Evolutionary conservation across 1,140 invertebrate genomes (phyloP), one percentile per base, ranked within the genome.

Genomic region (Conus betulinus): DNA sequence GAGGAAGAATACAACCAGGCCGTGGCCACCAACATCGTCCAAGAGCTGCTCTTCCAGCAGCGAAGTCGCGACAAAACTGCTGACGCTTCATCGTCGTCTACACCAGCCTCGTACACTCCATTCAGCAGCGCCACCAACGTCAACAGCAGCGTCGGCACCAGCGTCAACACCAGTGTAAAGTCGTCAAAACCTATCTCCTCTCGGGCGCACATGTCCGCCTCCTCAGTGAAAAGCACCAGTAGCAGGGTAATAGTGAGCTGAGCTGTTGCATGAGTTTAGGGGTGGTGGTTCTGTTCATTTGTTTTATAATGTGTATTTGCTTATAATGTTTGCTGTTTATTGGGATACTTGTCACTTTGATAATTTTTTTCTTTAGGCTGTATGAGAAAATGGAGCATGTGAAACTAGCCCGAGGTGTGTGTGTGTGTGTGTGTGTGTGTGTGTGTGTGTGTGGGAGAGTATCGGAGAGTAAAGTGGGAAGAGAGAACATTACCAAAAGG

Each of bases 1-100:
- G 94, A 95, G 88, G 95, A 95, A 87, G 94, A 95, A 85, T 94
- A 94, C 87, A 90, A 94, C 79, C 88, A 93, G 86, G 95, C 94
- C 5, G 87, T 95, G 20, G 94, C 95, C 27, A 88, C 91, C 15
- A 95, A 95, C 85, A 93, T 95, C 90, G 94, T 95, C 0, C 90
- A 92, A 78, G 94, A 95, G 87, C 88, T 95, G 85, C 67, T 94
- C 15, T 84, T 90, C 55, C 92, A 93, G 87, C 90, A 91, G 89
- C 85, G 87, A 63, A 55, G 60, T 5, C 55, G 55, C 6, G 81
- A 82, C 25, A 78, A 8, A 55, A 17, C 6, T 25, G 78, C 52
- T 52, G 20, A 20, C 27, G 60, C 4, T 23, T 76, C 60, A 51
- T 63, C 60, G 1, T 63, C 60, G 17, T 27, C 51, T 27, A 74